Evolutionary conservation across 2,888 invertebrate genomes (phyloP), one percentile per base, ranked within the genome.

Genomic region (Conomelus anceps): DNA sequence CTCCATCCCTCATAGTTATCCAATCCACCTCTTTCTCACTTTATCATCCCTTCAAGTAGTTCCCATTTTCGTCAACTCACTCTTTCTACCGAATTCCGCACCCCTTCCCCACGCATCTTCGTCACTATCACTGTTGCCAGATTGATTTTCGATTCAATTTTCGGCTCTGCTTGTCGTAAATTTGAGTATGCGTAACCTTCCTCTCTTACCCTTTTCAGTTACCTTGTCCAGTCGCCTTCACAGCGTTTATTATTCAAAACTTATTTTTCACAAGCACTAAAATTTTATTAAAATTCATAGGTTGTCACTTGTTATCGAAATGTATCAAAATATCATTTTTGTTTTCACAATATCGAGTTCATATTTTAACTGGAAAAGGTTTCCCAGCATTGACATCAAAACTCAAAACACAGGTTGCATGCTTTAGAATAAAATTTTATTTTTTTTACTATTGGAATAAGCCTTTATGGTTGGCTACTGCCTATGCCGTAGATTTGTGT

Each of bases 121-220:
- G 11, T 26, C 86, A 86, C 24, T 29, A 29, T 86, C 86, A 24
- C 86, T 24, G 86, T 22, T 24, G 86, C 86, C 86, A 86, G 86
- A 86, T 86, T 86, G 86, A 86, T 86, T 86, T 86, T 86, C 86
- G 86, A 86, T 86, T 86, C 86, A 86, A 86, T 86, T 86, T 86
- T 86, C 86, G 24, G 86, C 86, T 86, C 86, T 29, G 86, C 86
- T 86, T 86, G 86, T 29, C 86, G 24, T 86, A 86, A 86, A 86
- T 86, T 86, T 86, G 86, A 22, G 86, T 86, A 20, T 86, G 23
- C 86, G 23, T 24, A 63, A n/a, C 63, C 63, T n/a, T n/a, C 63
- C 63, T n/a, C 63, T 63, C n/a, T 20, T 3, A 63, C 63, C 63
- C n/a, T n/a, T n/a, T n/a, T n/a, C n/a, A 63, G n/a, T 63, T 13